These are phyloP conservation scores for Agelas oroides DNA, from an alignment of 37 sponge, comb jelly and placozoan genomes.

Conservation along the genomic window DNA sequence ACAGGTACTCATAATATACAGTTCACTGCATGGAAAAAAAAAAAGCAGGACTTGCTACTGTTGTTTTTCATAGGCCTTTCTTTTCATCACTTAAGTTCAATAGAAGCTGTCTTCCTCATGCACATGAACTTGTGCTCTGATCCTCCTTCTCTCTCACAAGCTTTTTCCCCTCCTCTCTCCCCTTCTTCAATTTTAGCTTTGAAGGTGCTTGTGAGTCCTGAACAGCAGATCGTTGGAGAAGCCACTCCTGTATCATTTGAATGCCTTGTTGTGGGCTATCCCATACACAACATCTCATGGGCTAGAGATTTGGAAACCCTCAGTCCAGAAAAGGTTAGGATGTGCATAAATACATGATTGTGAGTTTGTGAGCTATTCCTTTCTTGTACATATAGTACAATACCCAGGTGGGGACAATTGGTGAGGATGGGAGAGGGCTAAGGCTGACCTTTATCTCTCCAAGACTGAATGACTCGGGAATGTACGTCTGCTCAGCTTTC, in stretches of 20 bases:
- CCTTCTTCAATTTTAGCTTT: background rate
- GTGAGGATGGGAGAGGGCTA: background rate
- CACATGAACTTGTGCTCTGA: too few relatives aligned
- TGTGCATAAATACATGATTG: too few relatives aligned
- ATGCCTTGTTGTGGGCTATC: slow-evolving; percentile 23
- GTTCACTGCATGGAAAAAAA: too few relatives aligned
- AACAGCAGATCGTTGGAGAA: slow-evolving; percentile 1
- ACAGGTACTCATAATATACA: too few relatives aligned
- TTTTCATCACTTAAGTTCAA: too few relatives aligned
- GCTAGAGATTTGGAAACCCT: slow-evolving; percentile 22
- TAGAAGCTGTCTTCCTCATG: too few relatives aligned
- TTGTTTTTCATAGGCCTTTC: too few relatives aligned
- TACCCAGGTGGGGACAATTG: background rate
- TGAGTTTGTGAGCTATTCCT: too few relatives aligned
- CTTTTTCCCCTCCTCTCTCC: too few relatives aligned
- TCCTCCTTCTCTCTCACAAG: too few relatives aligned
- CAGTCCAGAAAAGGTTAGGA: background rate
- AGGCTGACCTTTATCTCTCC: slow-evolving; percentile 7
- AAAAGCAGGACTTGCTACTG: too few relatives aligned
- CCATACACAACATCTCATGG: slow-evolving; percentile 6
- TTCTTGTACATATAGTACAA: background rate
- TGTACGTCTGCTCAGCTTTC: slow-evolving; percentile 37
- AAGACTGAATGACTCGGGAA: slow-evolving; percentile 26
- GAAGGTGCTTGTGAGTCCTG: slow-evolving; percentile 16
- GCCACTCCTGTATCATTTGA: slow-evolving; percentile 16